These are phyloP conservation scores for Vidua chalybeata DNA, from an alignment of 2,113 vertebrate genomes.

Conservation along the genomic window DNA sequence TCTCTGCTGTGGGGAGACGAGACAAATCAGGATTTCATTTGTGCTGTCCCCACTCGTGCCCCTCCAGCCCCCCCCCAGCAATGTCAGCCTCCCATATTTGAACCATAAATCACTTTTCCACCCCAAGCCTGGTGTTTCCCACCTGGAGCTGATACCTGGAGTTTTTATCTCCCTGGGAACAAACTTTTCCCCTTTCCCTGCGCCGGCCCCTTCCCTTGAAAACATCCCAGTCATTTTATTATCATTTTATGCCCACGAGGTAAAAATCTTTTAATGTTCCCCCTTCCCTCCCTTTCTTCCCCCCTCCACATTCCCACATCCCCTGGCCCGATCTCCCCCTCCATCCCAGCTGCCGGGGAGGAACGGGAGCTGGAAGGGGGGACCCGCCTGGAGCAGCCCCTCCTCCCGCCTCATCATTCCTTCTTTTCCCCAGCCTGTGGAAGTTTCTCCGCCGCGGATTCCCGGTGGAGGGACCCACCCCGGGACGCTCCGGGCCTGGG, in stretches of 20 bases:
- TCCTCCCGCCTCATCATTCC: slow-evolving; percentile 39
- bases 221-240: slow-evolving; percentile 23
- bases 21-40: rapidly evolving
- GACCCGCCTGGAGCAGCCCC: not conserved
- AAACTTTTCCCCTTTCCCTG: not conserved
- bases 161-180: not conserved
- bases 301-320: rapidly evolving
- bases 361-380: not conserved
- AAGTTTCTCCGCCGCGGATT: not conserved
- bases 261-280: not conserved
- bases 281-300: not conserved
- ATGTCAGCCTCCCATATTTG: rapidly evolving
- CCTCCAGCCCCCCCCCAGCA: not conserved
- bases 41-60: rapidly evolving
- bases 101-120: not conserved
- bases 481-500: rapidly evolving
- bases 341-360: not conserved
- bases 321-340: not conserved
- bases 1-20: not conserved
- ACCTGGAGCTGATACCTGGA: not conserved
- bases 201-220: not conserved
- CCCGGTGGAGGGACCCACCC: rapidly evolving
- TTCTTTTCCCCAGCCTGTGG: not conserved
- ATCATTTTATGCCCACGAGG: not conserved
- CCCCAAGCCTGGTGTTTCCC: not conserved